Conservation (phyloP, 2,113 vertebrate genomes). For the Lagenorhynchus albirostris region DNA sequence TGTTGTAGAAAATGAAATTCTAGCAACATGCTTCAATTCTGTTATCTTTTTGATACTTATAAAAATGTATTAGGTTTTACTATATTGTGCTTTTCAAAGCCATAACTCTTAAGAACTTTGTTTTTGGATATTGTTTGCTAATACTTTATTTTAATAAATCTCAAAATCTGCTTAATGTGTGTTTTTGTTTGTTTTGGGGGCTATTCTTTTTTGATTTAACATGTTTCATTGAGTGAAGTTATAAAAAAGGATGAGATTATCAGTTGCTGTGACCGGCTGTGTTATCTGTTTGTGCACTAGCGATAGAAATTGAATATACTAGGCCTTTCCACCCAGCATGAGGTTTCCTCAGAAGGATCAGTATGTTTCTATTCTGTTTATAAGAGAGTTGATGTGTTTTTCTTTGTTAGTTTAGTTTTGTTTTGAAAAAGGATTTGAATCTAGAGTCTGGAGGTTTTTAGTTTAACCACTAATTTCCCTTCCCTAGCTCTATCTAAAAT, state of each 20-base stretch:
- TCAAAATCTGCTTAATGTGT: conserved; percentile 57
- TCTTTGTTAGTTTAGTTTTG: not conserved
- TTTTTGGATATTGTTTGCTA: conserved; percentile 83
- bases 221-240: not conserved
- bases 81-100: conserved; percentile 81
- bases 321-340: not conserved
- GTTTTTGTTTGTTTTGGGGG: not conserved
- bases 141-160: conserved; percentile 85
- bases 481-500: not conserved
- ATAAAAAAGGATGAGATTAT: not conserved
- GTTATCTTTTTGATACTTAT: conserved; percentile 78
- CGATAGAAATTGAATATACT: not conserved
- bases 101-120: conserved; percentile 72
- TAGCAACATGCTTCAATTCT: conserved; percentile 78
- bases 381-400: not conserved
- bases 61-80: conserved; percentile 80
- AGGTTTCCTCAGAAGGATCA: not conserved
- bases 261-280: not conserved
- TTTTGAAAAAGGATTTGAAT: not conserved
- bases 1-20: conserved; percentile 76
- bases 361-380: not conserved
- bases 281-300: not conserved
- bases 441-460: not conserved
- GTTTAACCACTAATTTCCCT: not conserved
- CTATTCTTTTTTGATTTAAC: not conserved